Base-by-base conservation (phyloP, 2,888 invertebrate species). In the Stenodema calcarata region DNA sequence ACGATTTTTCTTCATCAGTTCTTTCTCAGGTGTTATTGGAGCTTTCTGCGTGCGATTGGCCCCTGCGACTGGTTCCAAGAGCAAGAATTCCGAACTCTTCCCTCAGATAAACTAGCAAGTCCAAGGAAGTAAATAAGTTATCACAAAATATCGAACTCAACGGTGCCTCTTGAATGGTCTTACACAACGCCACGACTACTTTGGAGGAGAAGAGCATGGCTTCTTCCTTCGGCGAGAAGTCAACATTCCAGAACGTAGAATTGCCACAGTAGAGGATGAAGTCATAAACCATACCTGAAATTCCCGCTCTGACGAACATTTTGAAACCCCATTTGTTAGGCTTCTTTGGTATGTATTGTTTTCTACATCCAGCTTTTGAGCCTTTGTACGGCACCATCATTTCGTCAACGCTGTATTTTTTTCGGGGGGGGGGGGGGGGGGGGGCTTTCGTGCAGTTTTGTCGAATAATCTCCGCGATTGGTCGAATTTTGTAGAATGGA, bases 241-340 rank as follows among this genome's bases (percentile, higher is more conserved):
- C 35, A 30, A 79, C 84, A 14, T 42, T 79, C 75, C 88, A 81
- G 81, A 90, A 90, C 11, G 90, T 90, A 12, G 89, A 89, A 42
- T 90, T 89, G 0, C 90, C 90, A 35, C 89, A 89, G 87, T 90
- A 90, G 12, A 90, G 44, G 7, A 90, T 23, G 87, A 91, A 91
- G 87, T 91, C 90, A 83, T 90, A 90, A 16, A 90, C 90, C 27
- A 91, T 89, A 1, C 90, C 91, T 41, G 89, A 89, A n/a, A 90
- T 89, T 6, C 90, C 90, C 62, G 90, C 90, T 27, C 90, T 62
- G 0, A 90, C 90, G 88, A 89, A 90, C 54, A 90, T 89, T 89
- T 91, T 91, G 47, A 90, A 90, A 0, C 91, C 91, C 90, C 90
- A 91, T 54, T 91, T 91, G 12, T 88, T 89, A 0, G 90, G 90